Conservation (phyloP, 1,140 invertebrate genomes). For the Bombus confusus region DNA sequence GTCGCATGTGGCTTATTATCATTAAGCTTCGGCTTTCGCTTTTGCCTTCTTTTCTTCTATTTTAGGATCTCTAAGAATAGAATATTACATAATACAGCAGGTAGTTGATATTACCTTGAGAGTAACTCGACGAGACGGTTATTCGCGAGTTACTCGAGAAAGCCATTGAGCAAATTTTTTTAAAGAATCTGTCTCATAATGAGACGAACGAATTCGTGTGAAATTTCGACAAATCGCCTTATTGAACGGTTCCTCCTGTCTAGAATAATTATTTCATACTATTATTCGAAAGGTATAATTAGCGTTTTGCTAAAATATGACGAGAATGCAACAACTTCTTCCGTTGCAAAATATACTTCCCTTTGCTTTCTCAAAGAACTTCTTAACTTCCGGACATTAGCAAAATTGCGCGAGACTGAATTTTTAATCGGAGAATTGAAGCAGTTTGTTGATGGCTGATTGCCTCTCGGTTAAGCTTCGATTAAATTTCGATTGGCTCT, state of each 20-base stretch:
- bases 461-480: constrained; percentile 9
- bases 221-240: neutral
- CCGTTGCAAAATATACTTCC: neutral
- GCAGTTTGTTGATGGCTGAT: neutral
- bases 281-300: neutral
- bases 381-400: neutral
- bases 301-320: neutral
- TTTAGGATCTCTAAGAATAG: neutral
- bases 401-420: neutral
- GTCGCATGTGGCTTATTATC: constrained; percentile 38
- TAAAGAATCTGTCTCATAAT: neutral
- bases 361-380: accelerated
- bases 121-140: neutral
- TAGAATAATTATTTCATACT: neutral
- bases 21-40: neutral
- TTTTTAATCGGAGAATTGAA: neutral
- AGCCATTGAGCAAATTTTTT: neutral
- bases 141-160: neutral
- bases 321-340: neutral
- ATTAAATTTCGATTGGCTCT: constrained; percentile 28
- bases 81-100: neutral
- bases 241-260: no score
- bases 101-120: neutral
- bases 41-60: neutral
- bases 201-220: neutral